These are phyloP conservation scores for Aphidoletes aphidimyza DNA, from an alignment of 2,888 invertebrate genomes.

Conservation along the genomic window DNA sequence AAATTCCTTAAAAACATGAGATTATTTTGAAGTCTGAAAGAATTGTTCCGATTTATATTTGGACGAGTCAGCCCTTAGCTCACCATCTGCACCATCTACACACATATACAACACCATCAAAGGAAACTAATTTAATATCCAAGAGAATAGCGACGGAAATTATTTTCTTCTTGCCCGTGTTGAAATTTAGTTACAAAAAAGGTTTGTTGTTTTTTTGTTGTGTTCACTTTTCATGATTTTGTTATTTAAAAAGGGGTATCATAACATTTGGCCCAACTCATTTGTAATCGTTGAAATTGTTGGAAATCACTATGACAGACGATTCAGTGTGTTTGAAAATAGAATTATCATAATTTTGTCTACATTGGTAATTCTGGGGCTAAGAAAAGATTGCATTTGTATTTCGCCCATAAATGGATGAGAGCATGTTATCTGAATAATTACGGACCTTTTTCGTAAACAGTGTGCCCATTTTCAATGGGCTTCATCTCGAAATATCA, in stretches of 20 bases:
- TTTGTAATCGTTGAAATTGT: too few relatives aligned
- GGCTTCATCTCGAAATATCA: neutral
- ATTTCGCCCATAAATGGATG: conserved; percentile 7
- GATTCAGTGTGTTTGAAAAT: neutral
- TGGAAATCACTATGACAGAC: neutral
- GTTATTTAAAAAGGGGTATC: neutral
- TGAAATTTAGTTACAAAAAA: neutral
- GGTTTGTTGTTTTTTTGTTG: neutral
- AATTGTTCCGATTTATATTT: neutral
- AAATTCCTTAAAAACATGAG: neutral
- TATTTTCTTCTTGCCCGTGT: neutral
- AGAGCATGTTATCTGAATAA: conserved; percentile 9
- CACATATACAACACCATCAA: neutral
- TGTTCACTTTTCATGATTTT: neutral
- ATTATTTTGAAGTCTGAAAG: neutral
- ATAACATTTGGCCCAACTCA: conserved; percentile 3
- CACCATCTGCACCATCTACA: neutral
- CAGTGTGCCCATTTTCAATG: too few relatives aligned
- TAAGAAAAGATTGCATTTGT: neutral
- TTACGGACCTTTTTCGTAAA: neutral
- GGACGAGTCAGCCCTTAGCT: too few relatives aligned
- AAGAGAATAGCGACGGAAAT: neutral
- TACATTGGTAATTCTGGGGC: neutral
- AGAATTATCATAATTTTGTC: conserved; percentile 31
- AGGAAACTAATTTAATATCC: conserved; percentile 11